Base-by-base conservation (phyloP, 2,888 invertebrate genomes). In the Podotricha telesiphe region DNA sequence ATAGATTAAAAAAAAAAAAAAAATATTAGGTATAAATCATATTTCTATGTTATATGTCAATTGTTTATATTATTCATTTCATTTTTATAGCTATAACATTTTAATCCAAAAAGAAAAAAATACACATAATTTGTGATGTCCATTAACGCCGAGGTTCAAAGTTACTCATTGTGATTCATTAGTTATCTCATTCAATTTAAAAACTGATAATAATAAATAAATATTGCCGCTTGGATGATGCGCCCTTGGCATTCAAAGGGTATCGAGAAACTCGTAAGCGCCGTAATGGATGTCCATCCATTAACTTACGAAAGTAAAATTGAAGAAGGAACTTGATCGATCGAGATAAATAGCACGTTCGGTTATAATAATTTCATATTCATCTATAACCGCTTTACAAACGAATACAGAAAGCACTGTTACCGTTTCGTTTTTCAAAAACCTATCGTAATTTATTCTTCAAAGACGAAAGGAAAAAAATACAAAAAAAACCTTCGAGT, bases 201-300 rank as follows among this genome's bases (percentile, higher is more conserved):
- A 68, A 65, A 72, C 56, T 65, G 58, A 65, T 66, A 51, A 50
- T 55, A 55, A 59, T 72, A 68, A 68, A 68, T 55, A 53, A 58
- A 67, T 67, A 65, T 61, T 56, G 65, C 55, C 59, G 61, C 34
- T 56, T 34, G 61, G 19, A 59, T 53, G 63, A 50, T 55, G 61
- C 51, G 73, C 63, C 74, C 74, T 73, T 73, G 74, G 71, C 74
- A 74, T 74, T 74, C 68, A 68, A 73, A 73, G 69, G 70, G 70
- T 70, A 68, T 70, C 67, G 61, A 62, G 67, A 69, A 69, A 63
- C 67, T 53, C 48, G 61, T 48, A 64, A 66, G 64, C 69, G 51
- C 65, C 68, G 68, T 58, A n/a, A n/a, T n/a, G n/a, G n/a, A n/a
- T n/a, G n/a, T n/a, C n/a, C 70, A 69, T 72, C 68, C 72, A 68